Evolutionary conservation across 2,888 invertebrate species (phyloP), one percentile per base, ranked within the genome.

Genomic region (Melitaea athalia): DNA sequence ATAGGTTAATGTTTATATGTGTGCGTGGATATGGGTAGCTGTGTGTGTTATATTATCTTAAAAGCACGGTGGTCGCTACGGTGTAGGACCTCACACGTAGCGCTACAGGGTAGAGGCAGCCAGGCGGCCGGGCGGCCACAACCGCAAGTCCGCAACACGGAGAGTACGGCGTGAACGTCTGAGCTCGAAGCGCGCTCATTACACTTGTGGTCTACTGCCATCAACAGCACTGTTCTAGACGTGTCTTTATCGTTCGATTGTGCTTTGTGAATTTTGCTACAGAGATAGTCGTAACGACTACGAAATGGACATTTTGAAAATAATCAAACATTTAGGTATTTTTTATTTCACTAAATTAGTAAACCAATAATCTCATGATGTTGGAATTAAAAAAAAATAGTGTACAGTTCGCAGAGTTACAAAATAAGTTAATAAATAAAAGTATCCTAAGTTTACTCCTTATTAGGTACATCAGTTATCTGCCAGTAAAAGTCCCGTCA

Each of bases 61-160:
- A 42, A n/a, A 55, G 47, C 47, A 15, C 10, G 53, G 45, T 66
- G 43, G 59, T 66, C 59, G 14, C 31, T 38, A 38, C 38, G 47
- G 53, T 61, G 64, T 63, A 61, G 61, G 68, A 69, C 73, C 71
- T 65, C 74, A 75, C 75, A 75, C 69, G 68, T 64, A 57, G 71
- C 62, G 53, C 59, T 59, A 60, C 55, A 68, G 69, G 49, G 53
- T 38, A 38, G 38, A 7, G 38, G 6, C 38, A 31, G 10, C 15
- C 45, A 38, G 17, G 45, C 43, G 24, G 24, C 24, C 24, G 24
- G n/a, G n/a, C n/a, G 52, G 45, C 64, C 53, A 15, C 70, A 68
- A 72, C 70, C 72, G 73, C 70, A 71, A 75, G 77, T 83, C 88
- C 85, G 78, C 85, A 84, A 82, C 84, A 84, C 76, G 76, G 78